phyloP scores from a whole-genome alignment of 2,888 invertebrate species.

The Amphipyra berbera region DNA sequence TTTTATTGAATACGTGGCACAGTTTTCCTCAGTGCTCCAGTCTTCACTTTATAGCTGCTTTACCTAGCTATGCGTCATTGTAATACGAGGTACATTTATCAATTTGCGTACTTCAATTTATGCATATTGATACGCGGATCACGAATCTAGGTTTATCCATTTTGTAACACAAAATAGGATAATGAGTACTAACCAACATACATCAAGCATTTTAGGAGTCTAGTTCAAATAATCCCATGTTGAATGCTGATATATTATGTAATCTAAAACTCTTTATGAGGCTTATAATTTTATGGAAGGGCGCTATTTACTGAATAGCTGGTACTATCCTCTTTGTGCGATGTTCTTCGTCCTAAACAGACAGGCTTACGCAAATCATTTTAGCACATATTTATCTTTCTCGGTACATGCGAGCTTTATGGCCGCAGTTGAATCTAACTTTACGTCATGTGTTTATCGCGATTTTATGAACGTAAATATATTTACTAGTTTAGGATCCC shows the following conservation, averaged over 20 bases:
- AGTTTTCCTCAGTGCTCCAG: too few relatives aligned
- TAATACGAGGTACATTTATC: conserved; percentile 10
- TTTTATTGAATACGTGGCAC: too few relatives aligned
- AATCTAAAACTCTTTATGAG: conserved; percentile 21
- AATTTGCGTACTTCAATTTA: conserved; percentile 17
- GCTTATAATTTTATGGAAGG: conserved; percentile 29
- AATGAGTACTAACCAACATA: not conserved
- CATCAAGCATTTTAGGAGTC: not conserved
- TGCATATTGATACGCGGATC: conserved; percentile 31
- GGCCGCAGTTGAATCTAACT: conserved; percentile 17
- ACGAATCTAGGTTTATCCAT: conserved; percentile 29
- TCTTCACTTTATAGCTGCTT: not conserved
- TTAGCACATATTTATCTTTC: conserved; percentile 58
- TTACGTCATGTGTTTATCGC: conserved; percentile 27
- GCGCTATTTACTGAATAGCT: conserved; percentile 39
- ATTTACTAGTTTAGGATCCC: conserved; percentile 8
- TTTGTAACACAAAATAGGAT: conserved; percentile 9
- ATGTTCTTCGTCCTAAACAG: conserved; percentile 56
- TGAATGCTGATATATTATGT: conserved; percentile 9
- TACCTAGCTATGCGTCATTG: not conserved
- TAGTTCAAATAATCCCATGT: conserved; percentile 4
- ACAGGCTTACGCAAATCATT: conserved; percentile 54
- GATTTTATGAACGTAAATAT: conserved; percentile 23
- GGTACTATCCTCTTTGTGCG: conserved; percentile 34
- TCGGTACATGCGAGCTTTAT: conserved; percentile 39